Percentiles rank a stretch among this genome's conserved stretches.
Conservation (phyloP, 1,140 invertebrate genomes). For the Drosophila hydei region DNA sequence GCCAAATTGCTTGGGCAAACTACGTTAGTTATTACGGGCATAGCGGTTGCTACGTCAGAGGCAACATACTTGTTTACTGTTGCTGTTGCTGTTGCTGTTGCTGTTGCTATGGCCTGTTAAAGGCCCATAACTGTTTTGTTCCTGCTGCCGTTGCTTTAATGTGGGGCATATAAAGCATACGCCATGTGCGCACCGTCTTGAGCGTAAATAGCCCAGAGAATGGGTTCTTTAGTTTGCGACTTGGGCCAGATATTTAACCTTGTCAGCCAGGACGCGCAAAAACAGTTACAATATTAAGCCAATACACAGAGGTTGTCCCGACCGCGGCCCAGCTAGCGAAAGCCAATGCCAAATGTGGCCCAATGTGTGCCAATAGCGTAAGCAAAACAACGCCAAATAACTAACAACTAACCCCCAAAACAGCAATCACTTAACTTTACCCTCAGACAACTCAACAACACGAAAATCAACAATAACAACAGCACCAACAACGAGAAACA, state of each 20-base stretch:
- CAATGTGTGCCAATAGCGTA: slow-evolving; percentile 5
- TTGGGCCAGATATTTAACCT: slow-evolving; percentile 7
- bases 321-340: not conserved
- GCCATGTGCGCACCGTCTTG: slow-evolving; percentile 34
- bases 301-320: not conserved
- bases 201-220: slow-evolving; percentile 17
- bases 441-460: slow-evolving; percentile 11
- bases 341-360: not conserved
- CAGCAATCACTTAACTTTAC: slow-evolving; percentile 48
- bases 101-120: slow-evolving; percentile 60
- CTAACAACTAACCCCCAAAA: slow-evolving; percentile 39
- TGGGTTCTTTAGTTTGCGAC: slow-evolving; percentile 11
- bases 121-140: slow-evolving; percentile 44
- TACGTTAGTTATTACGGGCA: slow-evolving; percentile 70
- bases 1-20: slow-evolving; percentile 75
- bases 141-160: slow-evolving; percentile 32
- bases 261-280: not conserved
- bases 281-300: not conserved
- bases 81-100: slow-evolving; percentile 17
- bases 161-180: slow-evolving; percentile 51
- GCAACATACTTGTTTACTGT: slow-evolving; percentile 36
- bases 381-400: slow-evolving; percentile 20
- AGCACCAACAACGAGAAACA: not conserved
- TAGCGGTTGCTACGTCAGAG: slow-evolving; percentile 50
- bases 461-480: slow-evolving; percentile 14